Evolutionary conservation across 1,140 invertebrate species (phyloP).

Genomic region (Catajapyx aquilonaris): DNA sequence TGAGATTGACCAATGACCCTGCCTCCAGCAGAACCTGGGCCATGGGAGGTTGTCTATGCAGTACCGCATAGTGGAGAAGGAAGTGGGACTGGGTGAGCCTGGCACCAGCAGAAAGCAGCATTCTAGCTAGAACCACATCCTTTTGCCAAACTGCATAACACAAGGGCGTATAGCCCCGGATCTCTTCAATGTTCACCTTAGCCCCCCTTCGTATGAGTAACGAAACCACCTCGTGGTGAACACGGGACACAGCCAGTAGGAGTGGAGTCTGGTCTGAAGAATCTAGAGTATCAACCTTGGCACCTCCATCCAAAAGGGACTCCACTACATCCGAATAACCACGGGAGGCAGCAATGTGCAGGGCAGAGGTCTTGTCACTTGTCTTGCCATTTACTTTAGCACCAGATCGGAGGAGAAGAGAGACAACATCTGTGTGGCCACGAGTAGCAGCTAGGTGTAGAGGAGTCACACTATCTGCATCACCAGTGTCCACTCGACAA

Average conservation of each 20-base stretch:
- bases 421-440: slow-evolving; percentile 17
- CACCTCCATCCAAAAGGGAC: slow-evolving; percentile 30
- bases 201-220: slow-evolving; percentile 27
- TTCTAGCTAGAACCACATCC: slow-evolving; percentile 18
- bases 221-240: slow-evolving; percentile 22
- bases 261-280: slow-evolving; percentile 30
- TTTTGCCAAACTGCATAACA: slow-evolving; percentile 29
- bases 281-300: slow-evolving; percentile 31
- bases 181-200: slow-evolving; percentile 33
- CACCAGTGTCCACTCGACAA: slow-evolving; percentile 13
- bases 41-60: slow-evolving; percentile 24
- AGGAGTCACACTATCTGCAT: slow-evolving; percentile 20
- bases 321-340: slow-evolving; percentile 29
- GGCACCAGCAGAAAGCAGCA: slow-evolving; percentile 28
- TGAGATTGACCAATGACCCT: slow-evolving; percentile 27
- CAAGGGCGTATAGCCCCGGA: slow-evolving; percentile 27
- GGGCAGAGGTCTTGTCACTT: slow-evolving; percentile 19
- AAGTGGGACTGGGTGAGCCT: slow-evolving; percentile 30
- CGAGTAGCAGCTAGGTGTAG: slow-evolving; percentile 21
- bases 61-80: slow-evolving; percentile 30
- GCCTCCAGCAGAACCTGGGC: slow-evolving; percentile 23
- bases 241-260: slow-evolving; percentile 26
- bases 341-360: slow-evolving; percentile 27
- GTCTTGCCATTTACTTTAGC: slow-evolving; percentile 17
- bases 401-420: slow-evolving; percentile 14